These are phyloP conservation scores for Coryphaenoides rupestris DNA, from an alignment of 2,113 vertebrate genomes.

Conservation along the genomic window DNA sequence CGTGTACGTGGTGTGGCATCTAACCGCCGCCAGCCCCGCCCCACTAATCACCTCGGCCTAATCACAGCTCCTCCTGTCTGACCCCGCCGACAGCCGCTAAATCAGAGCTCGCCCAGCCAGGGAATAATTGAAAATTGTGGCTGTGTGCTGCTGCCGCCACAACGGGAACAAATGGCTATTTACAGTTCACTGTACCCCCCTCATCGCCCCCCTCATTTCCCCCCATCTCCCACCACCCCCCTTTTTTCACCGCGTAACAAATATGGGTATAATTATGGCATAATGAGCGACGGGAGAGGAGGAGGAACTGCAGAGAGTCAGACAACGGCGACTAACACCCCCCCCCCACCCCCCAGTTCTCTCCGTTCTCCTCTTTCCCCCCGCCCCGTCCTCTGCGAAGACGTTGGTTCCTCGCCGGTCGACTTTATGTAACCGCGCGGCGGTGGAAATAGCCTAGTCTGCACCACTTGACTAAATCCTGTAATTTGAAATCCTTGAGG, in stretches of 20 bases:
- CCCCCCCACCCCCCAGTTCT: no score
- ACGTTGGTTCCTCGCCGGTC: no score
- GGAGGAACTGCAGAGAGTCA: not conserved
- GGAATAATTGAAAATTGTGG: slow-evolving; percentile 33
- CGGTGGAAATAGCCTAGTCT: not conserved
- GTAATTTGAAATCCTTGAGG: not conserved
- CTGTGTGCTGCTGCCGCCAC: no score
- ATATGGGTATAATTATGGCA: slow-evolving; percentile 15
- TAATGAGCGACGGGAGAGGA: slow-evolving; percentile 10
- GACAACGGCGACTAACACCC: no score
- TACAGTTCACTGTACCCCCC: not conserved
- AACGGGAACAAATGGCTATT: slow-evolving; percentile 21
- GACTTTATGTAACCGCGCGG: not conserved
- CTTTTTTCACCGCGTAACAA: slow-evolving; percentile 1
- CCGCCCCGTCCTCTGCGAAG: not conserved
- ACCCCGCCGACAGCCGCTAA: slow-evolving; percentile 15
- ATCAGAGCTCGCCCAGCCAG: slow-evolving; percentile 30
- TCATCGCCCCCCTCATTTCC: no score
- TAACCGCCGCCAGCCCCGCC: no score
- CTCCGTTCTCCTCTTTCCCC: no score
- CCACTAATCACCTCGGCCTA: no score
- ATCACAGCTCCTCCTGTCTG: not conserved
- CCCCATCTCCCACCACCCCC: no score
- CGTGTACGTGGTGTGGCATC: no score
- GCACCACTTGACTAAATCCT: not conserved